Percentiles rank a stretch among this genome's conserved stretches.
phyloP scores from a whole-genome alignment of 2,797 vertebrate species.

The Sphaeramia orbicularis region DNA sequence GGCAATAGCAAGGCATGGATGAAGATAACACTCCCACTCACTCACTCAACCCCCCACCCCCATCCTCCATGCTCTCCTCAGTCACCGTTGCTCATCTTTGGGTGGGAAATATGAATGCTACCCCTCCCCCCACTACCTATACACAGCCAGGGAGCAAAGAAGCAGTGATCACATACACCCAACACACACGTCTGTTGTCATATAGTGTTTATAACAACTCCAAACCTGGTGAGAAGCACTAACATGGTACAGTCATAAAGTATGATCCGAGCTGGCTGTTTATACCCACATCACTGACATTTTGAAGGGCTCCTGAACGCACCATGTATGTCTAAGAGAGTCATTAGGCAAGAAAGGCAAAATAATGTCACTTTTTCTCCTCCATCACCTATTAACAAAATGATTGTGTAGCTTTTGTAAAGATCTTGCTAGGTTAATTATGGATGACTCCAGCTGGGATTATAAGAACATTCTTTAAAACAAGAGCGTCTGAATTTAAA shows the following conservation, averaged over 20 bases:
- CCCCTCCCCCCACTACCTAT: conserved; percentile 74
- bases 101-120: conserved; percentile 65
- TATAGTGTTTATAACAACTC: conserved; percentile 41
- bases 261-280: conserved; percentile 32
- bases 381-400: conserved; percentile 61
- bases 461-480: conserved; percentile 72
- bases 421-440: conserved; percentile 70
- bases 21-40: conserved; percentile 36
- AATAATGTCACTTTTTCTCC: conserved; percentile 16
- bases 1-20: conserved; percentile 31
- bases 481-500: conserved; percentile 76
- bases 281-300: conserved; percentile 53
- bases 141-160: conserved; percentile 52
- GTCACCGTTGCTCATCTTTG: conserved; percentile 72
- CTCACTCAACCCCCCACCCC: conserved; percentile 20
- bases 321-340: conserved; percentile 52
- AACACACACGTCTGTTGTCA: conserved; percentile 27
- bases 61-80: conserved; percentile 44
- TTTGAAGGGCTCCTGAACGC: conserved; percentile 50
- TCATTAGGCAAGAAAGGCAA: conserved; percentile 39
- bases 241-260: conserved; percentile 52
- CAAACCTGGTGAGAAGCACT: conserved; percentile 46
- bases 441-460: conserved; percentile 64
- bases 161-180: conserved; percentile 63
- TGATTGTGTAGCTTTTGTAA: conserved; percentile 54